Base-by-base conservation (phyloP, 2,797 vertebrate species). In the Arnoldichthys spilopterus region DNA sequence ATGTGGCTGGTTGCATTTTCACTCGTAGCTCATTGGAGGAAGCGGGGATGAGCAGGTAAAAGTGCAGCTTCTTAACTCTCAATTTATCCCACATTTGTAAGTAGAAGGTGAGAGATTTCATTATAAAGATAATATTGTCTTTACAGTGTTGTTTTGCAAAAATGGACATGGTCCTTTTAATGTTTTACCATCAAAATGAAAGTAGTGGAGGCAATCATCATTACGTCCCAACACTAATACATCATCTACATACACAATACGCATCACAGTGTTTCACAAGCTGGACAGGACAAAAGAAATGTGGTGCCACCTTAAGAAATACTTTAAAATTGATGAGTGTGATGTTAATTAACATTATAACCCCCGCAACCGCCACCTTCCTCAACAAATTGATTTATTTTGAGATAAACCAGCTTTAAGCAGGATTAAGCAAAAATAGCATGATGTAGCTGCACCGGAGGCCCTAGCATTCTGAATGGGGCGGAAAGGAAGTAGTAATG, bases 401-500 rank as follows among this genome's bases (percentile, higher is more conserved):
- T 62, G 15, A 3, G 28, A 1, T 58, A 79, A 68, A 73, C n/a
- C n/a, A n/a, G n/a, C n/a, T n/a, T n/a, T n/a, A 26, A 45, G 13
- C 18, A 2, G 59, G 20, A 12, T 71, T 53, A 8, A 7, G 13
- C 40, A 26, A 26, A 2, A 47, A 9, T 13, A 1, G 75, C 18
- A 3, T 77, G 45, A 78, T 78, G 80, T 32, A 45, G 32, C 22
- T 1, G 45, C 58, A 58, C 71, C 85, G 86, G 81, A 89, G 66
- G 26, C 89, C 88, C 83, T 83, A 84, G 30, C 4, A 51, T 72
- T 87, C 87, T 84, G 87, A 76, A 82, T n/a, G 6, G 12, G 70
- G 79, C 79, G 79, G 80, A 86, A 83, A 82, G 85, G 86, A 86
- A 85, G 84, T 62, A 85, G 83, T 90, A 88, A 90, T 91, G 85